Evolutionary conservation across 2,888 invertebrate genomes (phyloP), one percentile per base, ranked within the genome.

Genomic region (Caenorhabditis zanzibari): DNA sequence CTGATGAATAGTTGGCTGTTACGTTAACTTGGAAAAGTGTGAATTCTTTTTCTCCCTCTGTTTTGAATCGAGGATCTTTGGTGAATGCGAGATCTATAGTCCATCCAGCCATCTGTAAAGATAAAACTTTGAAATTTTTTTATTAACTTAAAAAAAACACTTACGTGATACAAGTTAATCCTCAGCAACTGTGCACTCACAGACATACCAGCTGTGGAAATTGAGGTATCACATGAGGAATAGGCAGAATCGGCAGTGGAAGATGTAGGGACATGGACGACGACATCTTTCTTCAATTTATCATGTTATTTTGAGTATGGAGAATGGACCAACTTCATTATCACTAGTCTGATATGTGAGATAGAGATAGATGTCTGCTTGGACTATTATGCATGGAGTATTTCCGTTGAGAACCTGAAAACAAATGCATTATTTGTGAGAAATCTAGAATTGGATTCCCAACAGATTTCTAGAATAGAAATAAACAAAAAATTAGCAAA

Each of bases 21-120:
- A 88, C 63, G 12, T 85, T 85, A 0, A 88, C 84, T 81, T 85
- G 79, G 49, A 76, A 86, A 0, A 88, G 61, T 1, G 83, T 56
- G 32, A 71, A 87, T 47, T 87, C 69, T 47, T 73, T 82, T 24
- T 68, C 74, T 12, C 75, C 69, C 12, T 85, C 77, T 0, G 87
- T 87, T 52, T 73, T 75, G 41, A 87, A 82, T 32, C 71, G 49
- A 10, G 58, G 54, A 16, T 84, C 84, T 63, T 63, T 56, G 0
- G 84, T 84, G 68, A 84, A 84, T n/a, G 81, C 84, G 4, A 84
- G 58, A 28, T 76, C 73, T 26, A 84, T 49, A 0, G 56, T 52
- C 84, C 84, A 84, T 5, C 81, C 81, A n/a, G 32, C 24, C 84
- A 84, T 76, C 84, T 84, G 22, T 58, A 79, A 61, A n/a, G 10